Conservation (phyloP, 2,888 invertebrate genomes). For the Urechis unicinctus region DNA sequence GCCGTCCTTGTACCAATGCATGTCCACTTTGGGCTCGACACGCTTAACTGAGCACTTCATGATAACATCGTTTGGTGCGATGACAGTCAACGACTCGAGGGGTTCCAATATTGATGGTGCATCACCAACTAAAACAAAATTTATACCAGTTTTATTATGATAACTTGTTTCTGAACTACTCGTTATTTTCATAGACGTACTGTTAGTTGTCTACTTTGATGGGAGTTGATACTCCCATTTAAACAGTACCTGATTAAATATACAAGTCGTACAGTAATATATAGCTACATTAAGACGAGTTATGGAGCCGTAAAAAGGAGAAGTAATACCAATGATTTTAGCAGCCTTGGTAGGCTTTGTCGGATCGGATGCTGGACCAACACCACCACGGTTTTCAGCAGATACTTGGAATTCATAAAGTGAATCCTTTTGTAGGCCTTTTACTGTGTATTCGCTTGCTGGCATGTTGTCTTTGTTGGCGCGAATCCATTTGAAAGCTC, state of each 20-base stretch:
- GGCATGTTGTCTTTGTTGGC: conserved; percentile 21
- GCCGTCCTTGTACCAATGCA: conserved; percentile 35
- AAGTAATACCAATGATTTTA: conserved; percentile 2
- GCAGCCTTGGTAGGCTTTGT: conserved; percentile 4
- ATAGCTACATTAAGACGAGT: too few species aligned
- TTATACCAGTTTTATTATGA: too few species aligned
- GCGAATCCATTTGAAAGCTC: conserved; percentile 38
- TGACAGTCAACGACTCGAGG: neutral
- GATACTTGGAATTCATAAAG: conserved; percentile 15
- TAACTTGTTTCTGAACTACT: too few species aligned
- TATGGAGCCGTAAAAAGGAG: neutral
- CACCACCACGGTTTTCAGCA: conserved; percentile 17
- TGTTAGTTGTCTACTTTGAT: too few species aligned
- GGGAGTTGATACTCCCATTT: too few species aligned
- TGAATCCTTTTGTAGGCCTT: conserved; percentile 7
- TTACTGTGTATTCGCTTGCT: conserved; percentile 21
- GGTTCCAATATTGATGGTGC: neutral
- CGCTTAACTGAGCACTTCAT: conserved; percentile 8
- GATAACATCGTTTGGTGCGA: neutral
- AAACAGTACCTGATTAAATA: too few species aligned
- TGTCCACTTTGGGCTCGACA: conserved; percentile 8
- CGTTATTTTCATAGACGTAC: too few species aligned
- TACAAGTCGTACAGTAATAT: too few species aligned
- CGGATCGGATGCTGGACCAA: conserved; percentile 16
- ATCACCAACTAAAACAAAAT: neutral